These are phyloP conservation scores for Hippopotamus amphibius DNA, from an alignment of 2,113 vertebrate species.

Conservation along the genomic window DNA sequence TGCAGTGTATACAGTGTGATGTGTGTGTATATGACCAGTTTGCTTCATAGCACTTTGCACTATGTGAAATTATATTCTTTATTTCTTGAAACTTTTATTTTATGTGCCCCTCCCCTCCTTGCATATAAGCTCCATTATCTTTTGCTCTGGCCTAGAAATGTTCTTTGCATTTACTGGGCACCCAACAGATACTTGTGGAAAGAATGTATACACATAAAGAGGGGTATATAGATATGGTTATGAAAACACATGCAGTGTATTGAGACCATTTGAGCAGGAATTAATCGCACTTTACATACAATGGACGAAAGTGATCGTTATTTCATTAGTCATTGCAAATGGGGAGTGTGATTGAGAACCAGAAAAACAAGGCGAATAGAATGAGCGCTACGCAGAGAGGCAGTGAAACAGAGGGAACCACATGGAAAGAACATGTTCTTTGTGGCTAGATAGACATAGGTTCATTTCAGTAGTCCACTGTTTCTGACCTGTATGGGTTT, in stretches of 20 bases:
- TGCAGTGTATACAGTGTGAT: not conserved
- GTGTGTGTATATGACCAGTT: not conserved
- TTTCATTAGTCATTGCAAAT: not conserved
- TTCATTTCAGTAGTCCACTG: not conserved
- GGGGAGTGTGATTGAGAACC: not conserved
- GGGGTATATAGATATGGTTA: not conserved
- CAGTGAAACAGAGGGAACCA: not conserved
- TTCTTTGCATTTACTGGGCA: not conserved
- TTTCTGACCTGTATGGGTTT: not conserved
- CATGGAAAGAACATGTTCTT: not conserved
- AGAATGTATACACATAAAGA: not conserved
- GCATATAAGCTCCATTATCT: not conserved
- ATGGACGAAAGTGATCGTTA: not conserved
- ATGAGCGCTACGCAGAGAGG: not conserved
- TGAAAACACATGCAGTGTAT: not conserved
- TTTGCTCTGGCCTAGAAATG: not conserved
- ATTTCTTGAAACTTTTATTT: not conserved
- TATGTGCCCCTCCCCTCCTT: not conserved
- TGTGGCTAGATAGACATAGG: not conserved
- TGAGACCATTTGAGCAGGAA: not conserved
- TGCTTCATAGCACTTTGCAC: not conserved
- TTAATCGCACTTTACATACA: not conserved
- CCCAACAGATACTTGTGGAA: not conserved
- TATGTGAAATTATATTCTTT: not conserved
- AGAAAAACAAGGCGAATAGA: not conserved